A percentile compares a stretch with the other conserved stretches of the same genome.
phyloP scores from a whole-genome alignment of 2,888 invertebrate species.

The Drosophila mulleri region DNA sequence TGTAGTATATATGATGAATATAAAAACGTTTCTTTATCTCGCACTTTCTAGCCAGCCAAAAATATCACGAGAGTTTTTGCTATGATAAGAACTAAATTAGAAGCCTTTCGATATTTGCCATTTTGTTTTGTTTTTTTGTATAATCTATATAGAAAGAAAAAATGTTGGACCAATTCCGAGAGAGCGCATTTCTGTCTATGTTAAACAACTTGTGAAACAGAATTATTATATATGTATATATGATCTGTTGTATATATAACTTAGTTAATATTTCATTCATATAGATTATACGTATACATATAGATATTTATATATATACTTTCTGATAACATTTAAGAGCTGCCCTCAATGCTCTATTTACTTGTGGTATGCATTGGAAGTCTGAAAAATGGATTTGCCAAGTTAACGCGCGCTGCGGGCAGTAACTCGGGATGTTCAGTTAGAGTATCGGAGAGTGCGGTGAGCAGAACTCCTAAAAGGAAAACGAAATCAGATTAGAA shows the following conservation, averaged over 20 bases:
- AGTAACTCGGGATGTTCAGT: slow-evolving; percentile 90
- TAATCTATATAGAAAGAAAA: slow-evolving; percentile 16
- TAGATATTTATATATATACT: slow-evolving; percentile 23
- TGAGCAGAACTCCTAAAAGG: slow-evolving; percentile 89
- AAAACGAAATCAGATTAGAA: neutral
- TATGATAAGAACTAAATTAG: slow-evolving; percentile 44
- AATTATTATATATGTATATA: slow-evolving; percentile 23
- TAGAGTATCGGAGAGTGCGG: slow-evolving; percentile 90
- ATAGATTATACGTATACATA: slow-evolving; percentile 40
- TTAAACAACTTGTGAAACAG: slow-evolving; percentile 40
- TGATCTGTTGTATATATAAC: slow-evolving; percentile 44
- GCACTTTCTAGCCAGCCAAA: slow-evolving; percentile 45
- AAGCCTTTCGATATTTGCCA: slow-evolving; percentile 14
- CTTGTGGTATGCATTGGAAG: slow-evolving; percentile 78
- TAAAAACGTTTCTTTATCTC: slow-evolving; percentile 39
- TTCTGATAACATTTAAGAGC: slow-evolving; percentile 50
- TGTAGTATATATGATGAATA: slow-evolving; percentile 37
- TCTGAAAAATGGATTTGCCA: slow-evolving; percentile 84
- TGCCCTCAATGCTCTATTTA: slow-evolving; percentile 44
- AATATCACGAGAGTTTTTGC: slow-evolving; percentile 68
- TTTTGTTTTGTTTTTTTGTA: neutral
- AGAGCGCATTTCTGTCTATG: slow-evolving; percentile 63
- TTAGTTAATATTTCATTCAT: slow-evolving; percentile 52
- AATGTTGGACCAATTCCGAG: slow-evolving; percentile 59
- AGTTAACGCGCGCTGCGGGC: slow-evolving; percentile 86